A percentile compares a stretch with the other conserved stretches of the same genome.
These are phyloP conservation scores for Iphiclides podalirius DNA, from an alignment of 2,888 invertebrate genomes.

Conservation along the genomic window DNA sequence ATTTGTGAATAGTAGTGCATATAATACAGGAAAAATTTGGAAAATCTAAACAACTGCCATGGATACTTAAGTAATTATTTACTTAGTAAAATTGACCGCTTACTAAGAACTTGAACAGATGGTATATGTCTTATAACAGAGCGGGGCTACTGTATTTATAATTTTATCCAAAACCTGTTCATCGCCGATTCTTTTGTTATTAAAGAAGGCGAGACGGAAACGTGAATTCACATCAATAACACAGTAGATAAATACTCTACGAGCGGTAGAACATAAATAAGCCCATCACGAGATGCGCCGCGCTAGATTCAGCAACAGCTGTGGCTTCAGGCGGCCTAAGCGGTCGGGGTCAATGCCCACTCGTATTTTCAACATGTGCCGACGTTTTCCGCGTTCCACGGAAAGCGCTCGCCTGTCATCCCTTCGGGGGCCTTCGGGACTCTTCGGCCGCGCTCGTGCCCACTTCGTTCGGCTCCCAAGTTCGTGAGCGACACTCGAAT, in stretches of 20 bases:
- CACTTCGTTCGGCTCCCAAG: slow-evolving; percentile 30
- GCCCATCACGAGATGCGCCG: slow-evolving; percentile 59
- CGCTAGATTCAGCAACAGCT: slow-evolving; percentile 73
- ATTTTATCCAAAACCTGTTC: too few species aligned
- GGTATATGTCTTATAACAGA: too few species aligned
- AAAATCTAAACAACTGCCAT: too few species aligned
- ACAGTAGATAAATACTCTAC: slow-evolving; percentile 39
- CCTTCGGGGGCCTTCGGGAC: slow-evolving; percentile 62
- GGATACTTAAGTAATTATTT: too few species aligned
- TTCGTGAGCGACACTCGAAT: slow-evolving; percentile 27
- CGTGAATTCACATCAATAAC: too few species aligned
- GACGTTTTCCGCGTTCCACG: slow-evolving; percentile 78
- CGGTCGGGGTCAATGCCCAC: slow-evolving; percentile 75
- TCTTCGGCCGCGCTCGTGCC: slow-evolving; percentile 45
- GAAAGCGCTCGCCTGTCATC: slow-evolving; percentile 71
- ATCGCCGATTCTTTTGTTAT: too few species aligned
- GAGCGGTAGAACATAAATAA: slow-evolving; percentile 52
- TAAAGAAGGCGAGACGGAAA: too few species aligned
- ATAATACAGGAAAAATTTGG: too few species aligned
- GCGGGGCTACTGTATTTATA: too few species aligned
- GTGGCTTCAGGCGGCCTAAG: slow-evolving; percentile 60
- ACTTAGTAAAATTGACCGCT: too few species aligned
- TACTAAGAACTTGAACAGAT: too few species aligned
- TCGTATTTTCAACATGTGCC: slow-evolving; percentile 79
- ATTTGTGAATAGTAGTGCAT: too few species aligned